Percentiles rank a stretch among this genome's conserved stretches.
These are phyloP conservation scores for Beris morrisii DNA, from an alignment of 2,888 invertebrate species.

Conservation along the genomic window DNA sequence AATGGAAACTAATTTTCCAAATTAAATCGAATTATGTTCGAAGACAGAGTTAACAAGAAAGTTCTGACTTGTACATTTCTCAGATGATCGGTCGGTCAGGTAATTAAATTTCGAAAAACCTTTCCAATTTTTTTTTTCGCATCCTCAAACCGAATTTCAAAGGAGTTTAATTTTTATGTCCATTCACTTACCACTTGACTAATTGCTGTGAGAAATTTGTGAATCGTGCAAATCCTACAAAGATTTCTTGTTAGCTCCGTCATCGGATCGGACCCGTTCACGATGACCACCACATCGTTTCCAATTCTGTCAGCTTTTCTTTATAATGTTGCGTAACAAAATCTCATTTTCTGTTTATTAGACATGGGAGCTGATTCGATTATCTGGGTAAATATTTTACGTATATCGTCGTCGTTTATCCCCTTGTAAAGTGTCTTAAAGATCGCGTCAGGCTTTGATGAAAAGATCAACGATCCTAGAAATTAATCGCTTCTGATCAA, in stretches of 20 bases:
- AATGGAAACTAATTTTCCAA: no score
- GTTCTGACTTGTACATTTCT: no score
- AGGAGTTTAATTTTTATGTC: no score
- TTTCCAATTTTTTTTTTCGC: no score
- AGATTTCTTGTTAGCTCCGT: constrained; percentile 5
- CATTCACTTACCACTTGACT: constrained; percentile 2
- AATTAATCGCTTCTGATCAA: no score
- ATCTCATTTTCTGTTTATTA: constrained; percentile 35
- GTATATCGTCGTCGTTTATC: constrained; percentile 28
- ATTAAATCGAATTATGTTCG: no score
- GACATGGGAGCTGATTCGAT: constrained; percentile 40
- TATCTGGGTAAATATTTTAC: constrained; percentile 38
- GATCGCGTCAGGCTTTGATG: neutral
- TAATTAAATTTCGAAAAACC: no score
- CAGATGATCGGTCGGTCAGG: no score
- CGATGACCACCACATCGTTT: constrained; percentile 8
- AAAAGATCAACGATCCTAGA: no score
- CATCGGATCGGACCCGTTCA: neutral
- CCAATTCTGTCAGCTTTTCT: neutral
- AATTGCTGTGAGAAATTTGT: constrained; percentile 20
- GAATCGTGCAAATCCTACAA: constrained; percentile 19
- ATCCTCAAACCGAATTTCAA: no score
- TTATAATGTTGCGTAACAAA: constrained; percentile 30
- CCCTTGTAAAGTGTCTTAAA: neutral
- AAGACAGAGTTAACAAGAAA: no score